Base-by-base conservation (phyloP, 2,888 invertebrate species). In the Neelides folsomi region DNA sequence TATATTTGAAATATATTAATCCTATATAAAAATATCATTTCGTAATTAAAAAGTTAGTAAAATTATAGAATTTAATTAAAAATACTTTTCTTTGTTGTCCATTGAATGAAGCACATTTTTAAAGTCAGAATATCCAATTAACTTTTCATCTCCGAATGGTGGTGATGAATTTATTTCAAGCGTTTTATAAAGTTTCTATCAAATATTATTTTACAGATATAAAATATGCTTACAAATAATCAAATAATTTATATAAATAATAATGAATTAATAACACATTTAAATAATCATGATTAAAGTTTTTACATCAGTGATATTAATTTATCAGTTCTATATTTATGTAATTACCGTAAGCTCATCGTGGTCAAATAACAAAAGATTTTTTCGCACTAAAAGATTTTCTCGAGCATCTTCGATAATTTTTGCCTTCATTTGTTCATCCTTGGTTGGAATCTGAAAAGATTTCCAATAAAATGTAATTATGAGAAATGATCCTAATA, bases 41-140 rank as follows among this genome's bases (percentile, higher is more conserved):
- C 9, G 10, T 20, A 44, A 19, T 6, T 44, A 16, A 44, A 9
- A 8, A 46, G 6, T 46, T n/a, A 6, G 38, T 15, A 13, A 8
- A 10, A 13, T n/a, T n/a, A 40, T 15, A 40, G 13, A 7, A 10
- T 40, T n/a, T 46, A 27, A 27, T 2, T 4, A 36, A 39, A 54
- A 67, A 60, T 68, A 79, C 80, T 75, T 79, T 69, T 82, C 85
- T 69, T 88, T 88, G 20, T 75, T 71, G 5, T 84, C 83, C 6
- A 85, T 83, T 56, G 83, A 74, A 58, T 79, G 76, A 18, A 80
- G 78, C 8, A 92, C 84, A 71, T 82, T 83, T 62, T 81, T 78
- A 67, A 86, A 93, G 70, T 89, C 87, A 58, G 80, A 76, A 69
- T 89, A 93, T 69, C 81, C 84, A 52, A 93, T 84, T 56, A 86